Percentiles rank a stretch among this genome's conserved stretches.
Evolutionary conservation across 37 sponge, comb jelly and placozoan species (phyloP).

Genomic region (Cladorhizidae sp.): DNA sequence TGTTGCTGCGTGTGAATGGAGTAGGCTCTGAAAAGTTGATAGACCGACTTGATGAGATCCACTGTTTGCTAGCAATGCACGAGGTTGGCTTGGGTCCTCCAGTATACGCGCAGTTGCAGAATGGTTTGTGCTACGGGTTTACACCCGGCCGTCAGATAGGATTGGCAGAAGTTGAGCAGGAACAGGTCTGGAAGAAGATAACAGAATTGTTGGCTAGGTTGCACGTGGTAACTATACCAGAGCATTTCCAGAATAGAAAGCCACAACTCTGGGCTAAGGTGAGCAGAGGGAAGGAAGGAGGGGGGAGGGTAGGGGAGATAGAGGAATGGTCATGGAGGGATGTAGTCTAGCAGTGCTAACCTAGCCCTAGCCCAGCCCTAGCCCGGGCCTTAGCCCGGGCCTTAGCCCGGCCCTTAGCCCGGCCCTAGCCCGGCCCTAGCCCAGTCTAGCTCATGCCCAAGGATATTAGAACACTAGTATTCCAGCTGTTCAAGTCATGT

Average conservation of each 20-base stretch:
- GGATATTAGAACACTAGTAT: no score
- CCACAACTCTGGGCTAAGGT: constrained; percentile 37
- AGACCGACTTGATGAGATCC: constrained; percentile 50
- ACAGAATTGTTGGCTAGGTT: constrained; percentile 64
- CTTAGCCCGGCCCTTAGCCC: no score
- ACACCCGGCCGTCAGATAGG: constrained; percentile 49
- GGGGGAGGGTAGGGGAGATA: no score
- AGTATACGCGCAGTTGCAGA: constrained; percentile 55
- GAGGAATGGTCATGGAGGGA: no score
- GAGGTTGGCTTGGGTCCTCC: constrained; percentile 34
- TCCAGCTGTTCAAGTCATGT: no score
- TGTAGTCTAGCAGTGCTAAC: no score
- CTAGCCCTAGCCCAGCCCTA: no score
- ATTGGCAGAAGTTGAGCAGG: constrained; percentile 48
- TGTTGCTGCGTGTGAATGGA: constrained; percentile 74
- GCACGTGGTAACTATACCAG: constrained; percentile 41
- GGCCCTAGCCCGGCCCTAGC: no score
- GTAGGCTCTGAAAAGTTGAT: constrained; percentile 64
- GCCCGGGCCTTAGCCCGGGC: no score
- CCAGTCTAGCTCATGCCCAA: no score
- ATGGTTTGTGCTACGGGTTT: constrained; percentile 73
- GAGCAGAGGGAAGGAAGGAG: neutral
- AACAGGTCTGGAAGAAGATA: constrained; percentile 27
- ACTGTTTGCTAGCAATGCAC: constrained; percentile 23
- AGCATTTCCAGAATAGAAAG: neutral